phyloP scores from a whole-genome alignment of 2,888 invertebrate genomes.

The Caenorhabditis doughertyi region DNA sequence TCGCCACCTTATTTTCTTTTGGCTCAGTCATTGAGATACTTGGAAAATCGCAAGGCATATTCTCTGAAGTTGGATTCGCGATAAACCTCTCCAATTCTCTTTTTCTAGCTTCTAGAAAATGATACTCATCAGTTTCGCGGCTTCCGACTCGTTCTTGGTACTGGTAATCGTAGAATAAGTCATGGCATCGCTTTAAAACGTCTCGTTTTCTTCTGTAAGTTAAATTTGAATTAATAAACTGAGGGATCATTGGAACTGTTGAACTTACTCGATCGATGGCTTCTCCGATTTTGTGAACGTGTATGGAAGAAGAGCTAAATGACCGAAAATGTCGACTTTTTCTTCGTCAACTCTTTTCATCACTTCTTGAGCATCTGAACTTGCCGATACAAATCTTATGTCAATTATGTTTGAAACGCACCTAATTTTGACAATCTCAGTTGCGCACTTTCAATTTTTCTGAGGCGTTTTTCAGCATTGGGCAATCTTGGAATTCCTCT shows the following conservation, averaged over 20 bases:
- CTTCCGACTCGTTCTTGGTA: neutral
- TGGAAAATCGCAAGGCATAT: neutral
- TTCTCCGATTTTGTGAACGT: conserved; percentile 16
- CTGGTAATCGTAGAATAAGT: conserved; percentile 25
- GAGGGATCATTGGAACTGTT: neutral
- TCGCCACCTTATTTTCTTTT: too few species aligned
- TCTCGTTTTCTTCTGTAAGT: conserved; percentile 35
- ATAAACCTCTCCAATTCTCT: neutral
- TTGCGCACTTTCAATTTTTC: neutral
- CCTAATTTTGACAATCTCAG: conserved; percentile 9
- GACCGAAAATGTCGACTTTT: conserved; percentile 12
- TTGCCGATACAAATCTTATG: too few species aligned
- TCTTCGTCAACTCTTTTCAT: neutral
- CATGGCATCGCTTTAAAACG: neutral
- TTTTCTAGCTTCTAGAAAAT: conserved; percentile 3
- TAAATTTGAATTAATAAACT: neutral
- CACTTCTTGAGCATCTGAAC: conserved; percentile 15
- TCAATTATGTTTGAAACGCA: neutral
- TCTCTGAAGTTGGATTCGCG: neutral
- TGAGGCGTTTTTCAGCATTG: conserved; percentile 23
- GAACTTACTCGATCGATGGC: conserved; percentile 3
- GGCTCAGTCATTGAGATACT: too few species aligned
- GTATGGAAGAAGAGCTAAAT: conserved; percentile 7
- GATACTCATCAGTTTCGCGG: neutral
- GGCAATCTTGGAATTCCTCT: neutral